Conservation (phyloP, 2,888 invertebrate species). For the Suillia variegata region DNA sequence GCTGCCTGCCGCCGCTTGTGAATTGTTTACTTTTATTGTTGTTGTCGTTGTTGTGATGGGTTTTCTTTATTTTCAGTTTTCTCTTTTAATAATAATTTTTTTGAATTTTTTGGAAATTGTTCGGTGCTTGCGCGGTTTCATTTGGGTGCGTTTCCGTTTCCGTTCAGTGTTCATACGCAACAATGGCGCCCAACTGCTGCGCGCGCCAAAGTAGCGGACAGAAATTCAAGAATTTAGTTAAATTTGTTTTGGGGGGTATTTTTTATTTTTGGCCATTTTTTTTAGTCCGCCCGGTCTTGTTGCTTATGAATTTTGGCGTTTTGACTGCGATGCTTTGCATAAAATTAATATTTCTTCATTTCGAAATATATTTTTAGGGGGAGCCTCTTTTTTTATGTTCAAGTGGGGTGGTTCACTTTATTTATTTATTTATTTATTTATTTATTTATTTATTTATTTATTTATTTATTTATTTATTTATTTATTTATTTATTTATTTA, state of each 20-base stretch:
- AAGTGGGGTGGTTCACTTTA: constrained; percentile 19
- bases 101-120: too few relatives aligned
- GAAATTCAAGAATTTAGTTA: too few relatives aligned
- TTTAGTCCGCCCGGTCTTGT: not conserved
- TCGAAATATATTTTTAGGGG: constrained; percentile 14
- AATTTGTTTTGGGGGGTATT: too few relatives aligned
- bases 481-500: too few relatives aligned
- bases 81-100: too few relatives aligned
- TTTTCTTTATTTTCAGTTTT: too few relatives aligned
- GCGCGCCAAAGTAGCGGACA: too few relatives aligned
- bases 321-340: constrained; percentile 40
- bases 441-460: not conserved
- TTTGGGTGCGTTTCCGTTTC: constrained; percentile 16
- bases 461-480: too few relatives aligned
- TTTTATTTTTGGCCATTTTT: too few relatives aligned
- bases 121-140: constrained; percentile 10
- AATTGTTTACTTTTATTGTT: constrained; percentile 15
- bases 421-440: constrained; percentile 20
- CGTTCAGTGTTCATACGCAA: constrained; percentile 2
- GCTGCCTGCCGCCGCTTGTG: not conserved
- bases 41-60: not conserved
- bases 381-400: not conserved
- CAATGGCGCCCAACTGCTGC: not conserved
- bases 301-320: constrained; percentile 29
- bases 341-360: constrained; percentile 44